A percentile compares a stretch with the other conserved stretches of the same genome.
These are phyloP conservation scores for Orchestes rusci DNA, from an alignment of 2,888 invertebrate genomes.

Conservation along the genomic window DNA sequence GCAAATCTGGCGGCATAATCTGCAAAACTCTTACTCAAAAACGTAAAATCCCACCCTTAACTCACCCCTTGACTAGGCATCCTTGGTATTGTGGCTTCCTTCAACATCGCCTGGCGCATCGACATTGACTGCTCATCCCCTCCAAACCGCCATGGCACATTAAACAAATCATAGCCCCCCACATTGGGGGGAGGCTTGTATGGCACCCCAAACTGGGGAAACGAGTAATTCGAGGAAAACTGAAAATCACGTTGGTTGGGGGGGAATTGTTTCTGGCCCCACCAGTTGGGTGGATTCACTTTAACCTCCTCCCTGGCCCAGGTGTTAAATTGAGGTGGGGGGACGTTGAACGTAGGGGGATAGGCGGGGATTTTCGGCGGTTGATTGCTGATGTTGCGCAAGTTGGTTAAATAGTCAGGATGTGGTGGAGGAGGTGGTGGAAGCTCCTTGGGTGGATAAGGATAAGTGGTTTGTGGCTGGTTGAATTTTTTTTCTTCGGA, in stretches of 20 bases:
- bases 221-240: no score
- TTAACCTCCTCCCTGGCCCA: conserved; percentile 27
- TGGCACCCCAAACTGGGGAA: conserved; percentile 8
- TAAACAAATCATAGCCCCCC: conserved; percentile 11
- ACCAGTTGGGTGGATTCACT: conserved; percentile 13
- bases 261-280: no score
- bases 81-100: conserved; percentile 32
- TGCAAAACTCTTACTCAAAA: no score
- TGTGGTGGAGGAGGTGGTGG: conserved; percentile 9
- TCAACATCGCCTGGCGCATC: conserved; percentile 42
- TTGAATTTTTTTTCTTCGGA: no score
- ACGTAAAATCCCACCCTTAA: no score
- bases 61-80: conserved; percentile 18
- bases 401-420: conserved; percentile 33
- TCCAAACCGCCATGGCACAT: conserved; percentile 10
- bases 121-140: conserved; percentile 31
- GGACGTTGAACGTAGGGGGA: conserved; percentile 19
- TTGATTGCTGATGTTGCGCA: conserved; percentile 32
- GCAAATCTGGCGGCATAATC: no score
- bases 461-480: no score
- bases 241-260: no score
- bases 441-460: no score
- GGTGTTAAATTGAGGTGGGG: conserved; percentile 26
- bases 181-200: conserved; percentile 3
- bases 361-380: conserved; percentile 21